Evolutionary conservation across 2,888 invertebrate genomes (phyloP).

Genomic region (Scaptomyza flava): DNA sequence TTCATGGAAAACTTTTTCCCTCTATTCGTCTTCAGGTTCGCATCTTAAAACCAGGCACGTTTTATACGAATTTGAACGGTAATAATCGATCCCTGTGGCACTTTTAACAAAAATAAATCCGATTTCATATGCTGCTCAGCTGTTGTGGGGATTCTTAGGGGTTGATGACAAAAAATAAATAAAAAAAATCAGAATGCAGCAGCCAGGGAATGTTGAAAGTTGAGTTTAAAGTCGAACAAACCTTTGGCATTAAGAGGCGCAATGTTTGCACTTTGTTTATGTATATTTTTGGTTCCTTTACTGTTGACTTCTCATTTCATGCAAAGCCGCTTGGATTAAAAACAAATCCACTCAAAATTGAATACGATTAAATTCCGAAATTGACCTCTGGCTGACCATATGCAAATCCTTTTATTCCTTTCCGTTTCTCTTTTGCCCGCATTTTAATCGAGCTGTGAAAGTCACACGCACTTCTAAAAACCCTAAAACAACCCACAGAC

Average conservation of each 20-base stretch:
- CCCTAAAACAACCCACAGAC: slow-evolving; percentile 3
- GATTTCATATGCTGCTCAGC: slow-evolving; percentile 71
- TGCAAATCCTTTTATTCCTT: slow-evolving; percentile 49
- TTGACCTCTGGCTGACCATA: slow-evolving; percentile 74
- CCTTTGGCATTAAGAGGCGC: slow-evolving; percentile 9
- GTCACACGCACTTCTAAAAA: slow-evolving; percentile 46
- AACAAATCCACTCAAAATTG: slow-evolving; percentile 78
- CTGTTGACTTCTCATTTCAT: slow-evolving; percentile 51
- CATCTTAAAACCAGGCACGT: slow-evolving; percentile 74
- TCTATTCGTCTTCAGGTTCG: slow-evolving; percentile 29
- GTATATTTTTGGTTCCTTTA: slow-evolving; percentile 13
- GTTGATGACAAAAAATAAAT: slow-evolving; percentile 17
- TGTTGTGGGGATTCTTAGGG: slow-evolving; percentile 14
- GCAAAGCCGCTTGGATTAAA: slow-evolving; percentile 65
- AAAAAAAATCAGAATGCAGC: too few species aligned
- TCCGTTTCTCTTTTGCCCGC: slow-evolving; percentile 1
- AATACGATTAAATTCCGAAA: slow-evolving; percentile 75
- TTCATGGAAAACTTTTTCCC: slow-evolving; percentile 18
- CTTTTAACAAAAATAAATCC: slow-evolving; percentile 79
- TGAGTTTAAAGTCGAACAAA: slow-evolving; percentile 20
- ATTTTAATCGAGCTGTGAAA: slow-evolving; percentile 66
- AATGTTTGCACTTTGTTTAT: slow-evolving; percentile 12
- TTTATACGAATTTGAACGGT: slow-evolving; percentile 84
- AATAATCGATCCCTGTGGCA: slow-evolving; percentile 85
- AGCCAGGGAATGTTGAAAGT: slow-evolving; percentile 33